A percentile compares a stretch with the other conserved stretches of the same genome.
phyloP scores from a whole-genome alignment of 2,888 invertebrate species.

The Andrena bicolor region DNA sequence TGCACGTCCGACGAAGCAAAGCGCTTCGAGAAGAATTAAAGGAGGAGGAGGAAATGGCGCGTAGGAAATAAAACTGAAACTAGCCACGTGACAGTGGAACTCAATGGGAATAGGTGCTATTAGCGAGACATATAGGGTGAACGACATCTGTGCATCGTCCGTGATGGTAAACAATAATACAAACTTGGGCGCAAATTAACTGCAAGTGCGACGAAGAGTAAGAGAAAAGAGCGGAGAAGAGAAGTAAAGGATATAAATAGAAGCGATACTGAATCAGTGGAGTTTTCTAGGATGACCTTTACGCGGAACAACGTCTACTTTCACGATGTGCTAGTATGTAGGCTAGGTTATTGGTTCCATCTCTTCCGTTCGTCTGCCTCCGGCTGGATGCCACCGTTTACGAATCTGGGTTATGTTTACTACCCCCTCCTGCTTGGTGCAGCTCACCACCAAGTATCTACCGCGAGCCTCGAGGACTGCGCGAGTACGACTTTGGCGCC shows the following conservation, averaged over 20 bases:
- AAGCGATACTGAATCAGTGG: conserved; percentile 66
- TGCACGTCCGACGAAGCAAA: too few relatives aligned
- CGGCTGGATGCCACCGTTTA: conserved; percentile 60
- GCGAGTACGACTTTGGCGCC: conserved; percentile 43
- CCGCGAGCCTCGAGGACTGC: conserved; percentile 20
- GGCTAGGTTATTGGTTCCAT: conserved; percentile 78
- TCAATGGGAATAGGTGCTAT: too few relatives aligned
- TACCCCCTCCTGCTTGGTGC: conserved; percentile 52
- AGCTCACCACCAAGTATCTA: conserved; percentile 14
- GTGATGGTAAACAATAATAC: too few relatives aligned
- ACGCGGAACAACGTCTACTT: conserved; percentile 68
- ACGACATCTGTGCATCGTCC: too few relatives aligned
- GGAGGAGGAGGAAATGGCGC: too few relatives aligned
- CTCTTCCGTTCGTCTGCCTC: conserved; percentile 42
- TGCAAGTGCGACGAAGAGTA: neutral
- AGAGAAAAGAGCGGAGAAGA: neutral
- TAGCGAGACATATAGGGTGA: too few relatives aligned
- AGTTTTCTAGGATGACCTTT: conserved; percentile 78
- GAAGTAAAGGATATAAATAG: conserved; percentile 75
- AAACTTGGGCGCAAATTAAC: too few relatives aligned
- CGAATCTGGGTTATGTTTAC: conserved; percentile 81
- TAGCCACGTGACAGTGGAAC: too few relatives aligned
- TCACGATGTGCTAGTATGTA: conserved; percentile 70
- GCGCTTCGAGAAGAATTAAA: too few relatives aligned
- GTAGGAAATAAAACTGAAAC: too few relatives aligned